Evolutionary conservation across 2,888 invertebrate species (phyloP).

Genomic region (Daptonema setosum): DNA sequence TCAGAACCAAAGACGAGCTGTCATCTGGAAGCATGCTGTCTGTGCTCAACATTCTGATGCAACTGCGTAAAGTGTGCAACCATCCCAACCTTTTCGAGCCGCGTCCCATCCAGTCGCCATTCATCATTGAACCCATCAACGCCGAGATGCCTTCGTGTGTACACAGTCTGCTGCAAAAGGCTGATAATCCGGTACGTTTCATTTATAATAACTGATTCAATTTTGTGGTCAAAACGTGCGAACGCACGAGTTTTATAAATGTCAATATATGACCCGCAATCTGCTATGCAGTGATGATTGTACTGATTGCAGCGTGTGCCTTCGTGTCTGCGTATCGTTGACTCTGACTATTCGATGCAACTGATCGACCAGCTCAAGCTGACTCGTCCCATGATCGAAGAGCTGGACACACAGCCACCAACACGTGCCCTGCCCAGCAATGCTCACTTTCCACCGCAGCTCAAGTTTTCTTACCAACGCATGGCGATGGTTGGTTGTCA

Average conservation of each 20-base stretch:
- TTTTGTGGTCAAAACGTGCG: no score
- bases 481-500: no score
- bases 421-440: no score
- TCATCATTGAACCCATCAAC: slow-evolving; percentile 30
- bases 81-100: slow-evolving; percentile 95
- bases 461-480: no score
- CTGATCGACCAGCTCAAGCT: not conserved
- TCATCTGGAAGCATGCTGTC: slow-evolving; percentile 74
- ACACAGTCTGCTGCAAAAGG: slow-evolving; percentile 10
- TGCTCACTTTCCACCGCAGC: no score
- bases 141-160: slow-evolving; percentile 11
- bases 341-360: not conserved
- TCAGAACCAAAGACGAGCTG: slow-evolving; percentile 72
- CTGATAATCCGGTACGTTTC: no score
- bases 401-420: slow-evolving; percentile 10
- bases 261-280: no score
- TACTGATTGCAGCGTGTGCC: not conserved
- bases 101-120: slow-evolving; percentile 75
- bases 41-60: slow-evolving; percentile 89
- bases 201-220: no score
- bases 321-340: not conserved
- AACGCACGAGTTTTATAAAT: no score
- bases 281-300: no score
- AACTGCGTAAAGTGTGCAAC: slow-evolving; percentile 86
- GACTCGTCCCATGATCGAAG: slow-evolving; percentile 11